Evolutionary conservation across 2,113 vertebrate species (phyloP).

Genomic region (Prionailurus bengalensis): DNA sequence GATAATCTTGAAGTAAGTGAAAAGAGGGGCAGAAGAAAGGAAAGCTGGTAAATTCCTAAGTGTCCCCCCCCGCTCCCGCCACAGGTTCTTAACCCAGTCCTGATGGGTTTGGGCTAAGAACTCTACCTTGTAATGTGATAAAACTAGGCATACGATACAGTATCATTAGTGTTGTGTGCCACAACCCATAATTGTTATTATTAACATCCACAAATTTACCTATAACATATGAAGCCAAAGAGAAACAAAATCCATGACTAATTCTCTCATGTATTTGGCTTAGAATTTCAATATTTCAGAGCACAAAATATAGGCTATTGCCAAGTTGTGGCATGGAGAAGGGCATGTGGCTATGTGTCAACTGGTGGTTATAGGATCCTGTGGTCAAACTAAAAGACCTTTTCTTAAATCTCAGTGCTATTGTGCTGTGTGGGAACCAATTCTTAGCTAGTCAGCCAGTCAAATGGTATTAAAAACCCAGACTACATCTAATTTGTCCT

Average conservation of each 20-base stretch:
- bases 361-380: background rate
- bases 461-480: conserved; percentile 58
- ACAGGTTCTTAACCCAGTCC: background rate
- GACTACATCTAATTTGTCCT: conserved; percentile 64
- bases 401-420: conserved; percentile 33
- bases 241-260: conserved; percentile 47
- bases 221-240: conserved; percentile 44
- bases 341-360: background rate
- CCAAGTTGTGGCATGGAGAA: conserved; percentile 62
- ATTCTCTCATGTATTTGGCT: conserved; percentile 35
- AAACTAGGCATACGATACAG: background rate
- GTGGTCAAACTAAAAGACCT: conserved; percentile 35
- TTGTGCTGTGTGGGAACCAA: conserved; percentile 32
- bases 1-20: background rate
- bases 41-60: background rate
- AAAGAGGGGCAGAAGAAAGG: background rate
- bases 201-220: background rate
- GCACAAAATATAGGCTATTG: conserved; percentile 65
- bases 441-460: background rate
- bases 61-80: background rate
- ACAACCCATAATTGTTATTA: conserved; percentile 5
- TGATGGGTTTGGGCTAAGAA: background rate
- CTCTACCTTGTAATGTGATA: background rate
- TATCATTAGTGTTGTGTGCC: background rate
- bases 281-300: conserved; percentile 70